Evolutionary conservation across 2,797 vertebrate species (phyloP), one percentile per base, ranked within the genome.

Genomic region (Stomatorhinus walkeri): DNA sequence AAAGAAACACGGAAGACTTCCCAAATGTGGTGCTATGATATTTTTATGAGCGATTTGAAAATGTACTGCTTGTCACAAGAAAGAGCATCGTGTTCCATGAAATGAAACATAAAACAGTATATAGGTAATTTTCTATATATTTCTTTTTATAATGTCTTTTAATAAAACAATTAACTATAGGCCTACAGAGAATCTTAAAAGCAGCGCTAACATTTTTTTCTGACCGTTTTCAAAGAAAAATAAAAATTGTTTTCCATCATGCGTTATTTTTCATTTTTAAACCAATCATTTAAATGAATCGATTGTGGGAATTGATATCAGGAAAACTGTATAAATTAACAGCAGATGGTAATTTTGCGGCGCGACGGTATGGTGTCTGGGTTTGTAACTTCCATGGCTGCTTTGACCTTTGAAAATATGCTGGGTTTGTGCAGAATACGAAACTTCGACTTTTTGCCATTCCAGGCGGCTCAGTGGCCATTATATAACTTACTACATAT

Each of bases 131-230:
- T 24, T 64, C 22, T 85, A 49, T 85, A 48, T 40, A 59, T 56
- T 40, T 59, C 28, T 61, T 83, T 88, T 88, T 61, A 87, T 72
- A 43, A 48, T 87, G 89, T 92, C 92, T 93, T 94, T 89, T 91
- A 92, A 91, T 87, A 49, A 93, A 93, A 93, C 94, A 88, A 88
- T 94, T 92, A 93, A 92, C 92, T 89, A 76, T 40, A 48, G 46
- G 46, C 46, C 8, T 48, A n/a, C 94, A 90, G 93, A 88, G 91
- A 89, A 94, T 95, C 94, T 94, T 93, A 95, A 94, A 94, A 95
- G 94, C 93, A 93, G 93, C 83, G 94, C 95, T 96, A 96, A 96
- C 96, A 56, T 96, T 96, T 96, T 96, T 96, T 95, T 14, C 85
- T 56, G 28, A 56, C 32, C 24, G 52, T 87, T 87, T 87, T 87